Evolutionary conservation across 1,140 invertebrate genomes (phyloP).

Genomic region (Maconellicoccus hirsutus): DNA sequence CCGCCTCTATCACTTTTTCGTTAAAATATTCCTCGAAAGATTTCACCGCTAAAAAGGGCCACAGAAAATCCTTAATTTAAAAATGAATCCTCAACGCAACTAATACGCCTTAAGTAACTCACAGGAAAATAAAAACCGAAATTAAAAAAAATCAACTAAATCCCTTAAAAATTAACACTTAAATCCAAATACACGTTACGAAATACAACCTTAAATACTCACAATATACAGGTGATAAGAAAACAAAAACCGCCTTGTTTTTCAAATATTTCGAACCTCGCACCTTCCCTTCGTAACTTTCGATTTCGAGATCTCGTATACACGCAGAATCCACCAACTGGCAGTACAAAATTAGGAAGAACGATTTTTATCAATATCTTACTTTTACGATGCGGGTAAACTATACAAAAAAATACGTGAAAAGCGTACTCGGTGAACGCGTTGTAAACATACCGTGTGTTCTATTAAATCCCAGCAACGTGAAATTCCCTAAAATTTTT

Average conservation of each 20-base stretch:
- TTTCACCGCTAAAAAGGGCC: not conserved
- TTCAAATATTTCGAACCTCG: not conserved
- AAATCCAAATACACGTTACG: not conserved
- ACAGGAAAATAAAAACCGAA: slow-evolving; percentile 4
- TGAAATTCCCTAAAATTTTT: no score
- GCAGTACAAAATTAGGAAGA: slow-evolving; percentile 8
- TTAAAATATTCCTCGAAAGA: not conserved
- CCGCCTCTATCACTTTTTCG: not conserved
- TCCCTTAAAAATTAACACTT: not conserved
- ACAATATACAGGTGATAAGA: slow-evolving; percentile 9
- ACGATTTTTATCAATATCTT: slow-evolving; percentile 1
- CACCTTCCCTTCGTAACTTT: not conserved
- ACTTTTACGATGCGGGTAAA: not conserved
- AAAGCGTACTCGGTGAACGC: no score
- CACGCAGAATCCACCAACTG: not conserved
- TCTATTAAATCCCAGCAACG: no score
- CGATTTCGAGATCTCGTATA: not conserved
- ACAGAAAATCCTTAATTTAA: no score
- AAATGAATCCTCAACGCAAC: not conserved
- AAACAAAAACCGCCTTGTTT: slow-evolving; percentile 4
- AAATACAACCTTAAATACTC: slow-evolving; percentile 9
- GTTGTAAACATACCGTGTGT: no score
- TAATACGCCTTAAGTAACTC: not conserved
- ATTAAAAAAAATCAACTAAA: not conserved
- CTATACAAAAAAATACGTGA: no score